Evolutionary conservation across 2,797 vertebrate species (phyloP), one percentile per base, ranked within the genome.

Genomic region (Labeo calbasu): DNA sequence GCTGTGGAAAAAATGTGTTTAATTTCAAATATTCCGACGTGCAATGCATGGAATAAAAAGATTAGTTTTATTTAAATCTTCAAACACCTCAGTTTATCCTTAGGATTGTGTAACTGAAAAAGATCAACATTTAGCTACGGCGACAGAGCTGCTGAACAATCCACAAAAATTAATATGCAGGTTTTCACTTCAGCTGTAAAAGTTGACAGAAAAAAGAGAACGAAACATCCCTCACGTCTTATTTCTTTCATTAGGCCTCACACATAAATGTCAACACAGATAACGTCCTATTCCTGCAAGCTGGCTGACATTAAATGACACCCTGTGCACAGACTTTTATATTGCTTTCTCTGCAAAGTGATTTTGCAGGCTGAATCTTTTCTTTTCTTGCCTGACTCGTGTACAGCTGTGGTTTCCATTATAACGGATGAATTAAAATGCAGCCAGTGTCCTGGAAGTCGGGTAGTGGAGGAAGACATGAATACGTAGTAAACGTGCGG

Each of bases 251-350:
- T 94, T 93, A 92, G 88, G 89, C 88, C 87, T 91, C 87, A 86
- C 87, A 87, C 88, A 93, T 86, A 93, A 93, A 93, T 93, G 92
- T 93, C 92, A 94, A 91, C 86, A 88, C 88, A 92, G 91, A 93
- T 93, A 93, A 93, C 86, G 86, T 55, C 88, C 91, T 91, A 90
- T 91, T 90, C 79, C 84, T 85, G 87, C 84, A 83, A 82, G 78
- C 81, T 82, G 83, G 82, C 81, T 91, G 91, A 90, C 91, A 92
- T 91, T 84, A 91, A 92, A 89, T 77, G 75, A 90, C 89, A 87
- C 71, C 50, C 63, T 36, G 76, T 68, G 61, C 80, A 85, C 86
- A 83, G 68, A 76, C 81, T 81, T 81, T 84, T 70, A 87, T 72
- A 84, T 88, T 89, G 87, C 81, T 86, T 89, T 87, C 83, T 89